Evolutionary conservation across 2,888 invertebrate species (phyloP), one percentile per base, ranked within the genome.

Genomic region (Arge pagana): DNA sequence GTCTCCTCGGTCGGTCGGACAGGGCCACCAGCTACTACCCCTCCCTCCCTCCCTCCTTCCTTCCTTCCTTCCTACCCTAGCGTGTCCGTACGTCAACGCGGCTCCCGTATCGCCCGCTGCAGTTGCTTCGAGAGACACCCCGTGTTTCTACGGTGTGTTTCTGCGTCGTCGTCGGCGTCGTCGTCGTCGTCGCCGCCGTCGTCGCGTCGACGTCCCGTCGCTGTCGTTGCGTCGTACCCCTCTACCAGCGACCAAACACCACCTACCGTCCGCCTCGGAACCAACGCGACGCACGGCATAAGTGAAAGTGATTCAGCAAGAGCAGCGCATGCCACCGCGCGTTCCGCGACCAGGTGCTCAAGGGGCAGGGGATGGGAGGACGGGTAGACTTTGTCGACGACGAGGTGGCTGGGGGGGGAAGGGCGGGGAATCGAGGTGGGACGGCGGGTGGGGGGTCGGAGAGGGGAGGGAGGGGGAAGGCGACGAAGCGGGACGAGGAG

Each of bases 231-330:
- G 37, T 31, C 41, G 24, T 18, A 23, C 49, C 49, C 52, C 55
- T 31, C 39, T 57, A 61, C 45, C 50, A 51, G 59, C n/a, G n/a
- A n/a, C n/a, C n/a, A n/a, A n/a, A n/a, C 36, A 35, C 24, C 37
- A 43, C 31, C 24, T 26, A 19, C 35, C 42, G 33, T 42, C 24
- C 33, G 13, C 31, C 53, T 42, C 31, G 50, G 56, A 56, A 69
- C 65, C 66, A 63, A 68, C 68, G 67, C 66, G 67, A 62, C 63
- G 65, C 68, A 66, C 68, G 68, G 71, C 65, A 68, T 69, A 72
- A 74, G 74, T 72, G 74, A 72, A 72, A 74, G 72, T 73, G 74
- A 73, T 68, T 71, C 66, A 65, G 67, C 67, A 33, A 45, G 23
- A 45, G 45, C 45, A 66, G 67, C 71, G 71, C 67, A 69, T 66